Evolutionary conservation across 37 sponge, comb jelly and placozoan genomes (phyloP).

Genomic region (Amphimedon queenslandica): DNA sequence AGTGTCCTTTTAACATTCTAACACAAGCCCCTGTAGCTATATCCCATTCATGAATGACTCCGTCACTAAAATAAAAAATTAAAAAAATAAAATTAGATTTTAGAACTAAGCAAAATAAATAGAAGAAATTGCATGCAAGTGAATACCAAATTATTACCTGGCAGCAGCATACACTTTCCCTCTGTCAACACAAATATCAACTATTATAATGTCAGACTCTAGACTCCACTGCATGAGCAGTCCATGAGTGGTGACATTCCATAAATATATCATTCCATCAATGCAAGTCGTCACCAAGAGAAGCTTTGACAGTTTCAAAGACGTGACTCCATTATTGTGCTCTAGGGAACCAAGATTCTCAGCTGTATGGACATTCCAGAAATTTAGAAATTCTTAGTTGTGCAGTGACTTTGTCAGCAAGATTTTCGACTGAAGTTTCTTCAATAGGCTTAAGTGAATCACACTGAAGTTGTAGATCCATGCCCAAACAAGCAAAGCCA

Average conservation of each 20-base stretch:
- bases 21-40: conserved; percentile 46
- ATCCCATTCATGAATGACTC: conserved; percentile 66
- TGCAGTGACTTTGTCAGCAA: no score
- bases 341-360: conserved; percentile 10
- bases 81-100: no score
- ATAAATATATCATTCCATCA: conserved; percentile 11
- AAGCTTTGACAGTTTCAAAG: conserved; percentile 42
- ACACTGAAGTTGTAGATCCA: no score
- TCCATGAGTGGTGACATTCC: neutral
- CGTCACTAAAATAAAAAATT: conserved; percentile 63
- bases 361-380: conserved; percentile 40
- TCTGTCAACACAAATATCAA: conserved; percentile 6
- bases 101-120: neutral
- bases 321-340: conserved; percentile 23
- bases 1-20: conserved; percentile 55
- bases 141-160: conserved; percentile 30
- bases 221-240: conserved; percentile 29
- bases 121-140: neutral
- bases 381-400: no score
- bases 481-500: no score
- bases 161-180: conserved; percentile 44
- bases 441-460: no score
- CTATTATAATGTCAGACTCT: neutral
- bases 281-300: conserved; percentile 40
- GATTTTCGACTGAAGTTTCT: no score